Base-by-base conservation (phyloP, 64 coral and sea anemone species). In the Catalaphyllia jardinei region DNA sequence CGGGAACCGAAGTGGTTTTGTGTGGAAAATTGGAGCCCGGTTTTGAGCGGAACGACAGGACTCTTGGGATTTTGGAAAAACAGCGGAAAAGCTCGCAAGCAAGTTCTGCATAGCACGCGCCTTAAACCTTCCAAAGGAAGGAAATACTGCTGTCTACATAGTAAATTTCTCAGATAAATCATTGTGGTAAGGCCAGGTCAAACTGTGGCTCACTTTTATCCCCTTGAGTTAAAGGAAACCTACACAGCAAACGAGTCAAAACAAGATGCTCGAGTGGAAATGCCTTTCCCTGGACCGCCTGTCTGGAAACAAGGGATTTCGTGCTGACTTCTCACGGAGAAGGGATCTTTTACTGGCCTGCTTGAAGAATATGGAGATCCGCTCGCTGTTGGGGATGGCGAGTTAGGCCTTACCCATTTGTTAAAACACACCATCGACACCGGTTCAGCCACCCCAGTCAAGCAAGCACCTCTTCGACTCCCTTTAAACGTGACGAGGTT, bases 121-220 rank as follows among this genome's bases (percentile, higher is more conserved):
- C 8, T 61, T 92, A 18, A 25, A 12, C 18, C 12, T 92, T 18
- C 90, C 81, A 35, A 87, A 74, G 59, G 74, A 86, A 4, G 73
- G 74, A 9, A 62, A 67, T 10, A 52, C 74, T 1, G 0, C 61
- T 49, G 73, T 92, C 49, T 72, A 74, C 9, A 25, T 85, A 49
- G 89, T 72, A 62, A 91, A 86, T 55, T 86, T 91, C 35, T 87
- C 84, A 71, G 84, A 87, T 16, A 19, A 73, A 87, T 19, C 51
- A 22, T 69, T 35, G 38, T 17, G 39, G n/a, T n/a, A n/a, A n/a
- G n/a, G n/a, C 82, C 82, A 24, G 82, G 82, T 24, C 30, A 67
- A 86, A 67, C 62, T 54, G 52, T 87, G 13, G 67, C 61, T 71
- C 63, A 74, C 24, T 87, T 54, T 51, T 19, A 74, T 29, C 69